Conservation (phyloP, 2,888 invertebrate species). For the Aelia acuminata region DNA sequence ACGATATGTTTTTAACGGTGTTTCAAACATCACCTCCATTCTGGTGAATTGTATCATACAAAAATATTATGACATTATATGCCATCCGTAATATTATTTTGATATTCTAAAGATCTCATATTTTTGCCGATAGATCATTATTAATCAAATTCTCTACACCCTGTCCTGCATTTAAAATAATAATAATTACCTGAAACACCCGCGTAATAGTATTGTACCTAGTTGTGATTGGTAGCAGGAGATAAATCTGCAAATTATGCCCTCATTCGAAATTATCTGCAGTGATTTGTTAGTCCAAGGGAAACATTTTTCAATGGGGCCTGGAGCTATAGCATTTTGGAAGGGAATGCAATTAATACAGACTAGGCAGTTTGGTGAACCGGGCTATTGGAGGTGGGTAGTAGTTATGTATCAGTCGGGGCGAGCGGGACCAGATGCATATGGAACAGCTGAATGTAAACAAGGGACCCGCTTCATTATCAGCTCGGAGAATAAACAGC, state of each 20-base stretch:
- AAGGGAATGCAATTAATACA: constrained; percentile 27
- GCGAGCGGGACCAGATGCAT: constrained; percentile 14
- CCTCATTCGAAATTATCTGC: background rate
- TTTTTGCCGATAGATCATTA: too few species aligned
- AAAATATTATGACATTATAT: too few species aligned
- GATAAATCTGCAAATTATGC: background rate
- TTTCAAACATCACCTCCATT: too few species aligned
- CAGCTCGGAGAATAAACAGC: constrained; percentile 54
- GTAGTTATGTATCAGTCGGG: constrained; percentile 40
- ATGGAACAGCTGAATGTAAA: constrained; percentile 55
- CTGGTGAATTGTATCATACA: too few species aligned
- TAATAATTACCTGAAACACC: background rate
- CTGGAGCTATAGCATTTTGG: background rate
- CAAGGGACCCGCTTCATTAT: constrained; percentile 52
- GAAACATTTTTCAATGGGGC: background rate
- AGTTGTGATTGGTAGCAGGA: background rate
- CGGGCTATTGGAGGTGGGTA: constrained; percentile 40
- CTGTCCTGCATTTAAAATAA: background rate
- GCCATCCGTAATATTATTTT: too few species aligned
- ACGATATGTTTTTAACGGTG: too few species aligned
- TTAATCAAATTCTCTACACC: too few species aligned
- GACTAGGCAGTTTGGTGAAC: constrained; percentile 10
- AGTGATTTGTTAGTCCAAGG: background rate
- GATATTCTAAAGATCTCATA: too few species aligned
- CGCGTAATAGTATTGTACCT: background rate